A percentile compares a stretch with the other conserved stretches of the same genome.
These are phyloP conservation scores for Sisyra nigra DNA, from an alignment of 2,888 invertebrate species.

Conservation along the genomic window DNA sequence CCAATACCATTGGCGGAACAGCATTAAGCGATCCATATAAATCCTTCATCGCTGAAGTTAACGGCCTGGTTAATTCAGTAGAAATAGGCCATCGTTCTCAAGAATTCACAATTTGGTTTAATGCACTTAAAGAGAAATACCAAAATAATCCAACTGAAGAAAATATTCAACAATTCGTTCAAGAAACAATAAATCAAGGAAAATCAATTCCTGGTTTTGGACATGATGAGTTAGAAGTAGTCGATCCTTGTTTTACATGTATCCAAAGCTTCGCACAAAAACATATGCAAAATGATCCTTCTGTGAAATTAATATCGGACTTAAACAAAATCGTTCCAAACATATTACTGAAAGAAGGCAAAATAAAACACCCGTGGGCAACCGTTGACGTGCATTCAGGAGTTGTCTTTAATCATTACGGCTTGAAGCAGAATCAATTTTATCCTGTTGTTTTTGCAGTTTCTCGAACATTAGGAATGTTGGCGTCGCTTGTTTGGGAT, in stretches of 20 bases:
- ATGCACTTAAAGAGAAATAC: not conserved
- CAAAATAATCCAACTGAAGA: not conserved
- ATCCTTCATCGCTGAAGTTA: not conserved
- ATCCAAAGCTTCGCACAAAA: not conserved
- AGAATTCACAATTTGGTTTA: not conserved
- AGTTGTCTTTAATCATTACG: not conserved
- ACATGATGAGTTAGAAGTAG: not conserved
- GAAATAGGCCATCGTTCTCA: not conserved
- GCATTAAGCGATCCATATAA: slow-evolving; percentile 3
- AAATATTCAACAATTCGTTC: not conserved
- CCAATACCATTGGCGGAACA: not conserved
- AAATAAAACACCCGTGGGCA: not conserved
- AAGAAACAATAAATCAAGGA: not conserved
- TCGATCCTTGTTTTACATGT: not conserved
- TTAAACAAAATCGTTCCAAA: no score
- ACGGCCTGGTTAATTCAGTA: not conserved
- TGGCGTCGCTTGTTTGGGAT: not conserved
- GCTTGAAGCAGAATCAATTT: not conserved
- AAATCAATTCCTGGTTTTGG: not conserved
- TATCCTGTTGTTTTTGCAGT: not conserved
- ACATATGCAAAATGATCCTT: not conserved
- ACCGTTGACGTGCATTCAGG: not conserved
- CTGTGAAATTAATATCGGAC: not conserved
- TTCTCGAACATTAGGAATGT: not conserved
- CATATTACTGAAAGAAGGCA: not conserved